Evolutionary conservation across 2,888 invertebrate species (phyloP), one percentile per base, ranked within the genome.

Genomic region (Melanophora roralis): DNA sequence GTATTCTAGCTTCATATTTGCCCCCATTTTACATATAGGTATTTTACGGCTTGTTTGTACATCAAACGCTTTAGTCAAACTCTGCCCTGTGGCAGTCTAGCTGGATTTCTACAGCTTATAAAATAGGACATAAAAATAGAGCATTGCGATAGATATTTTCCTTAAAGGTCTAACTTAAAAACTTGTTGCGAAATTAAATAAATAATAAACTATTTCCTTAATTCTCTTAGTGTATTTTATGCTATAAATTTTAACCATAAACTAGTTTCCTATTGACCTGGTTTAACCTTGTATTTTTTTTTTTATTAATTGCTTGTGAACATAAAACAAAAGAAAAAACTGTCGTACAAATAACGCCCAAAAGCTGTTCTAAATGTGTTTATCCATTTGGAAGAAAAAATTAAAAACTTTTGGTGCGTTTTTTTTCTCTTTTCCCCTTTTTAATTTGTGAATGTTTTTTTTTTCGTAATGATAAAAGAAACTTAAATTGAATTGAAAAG

Each of bases 221-320:
- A 27, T 68, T 36, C 14, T 45, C 43, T 16, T 36, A 27, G 16
- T 55, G 62, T 55, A 2, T 36, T 45, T 57, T 19, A n/a, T 21
- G 27, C n/a, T 38, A 12, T n/a, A n/a, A n/a, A n/a, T n/a, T n/a
- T n/a, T n/a, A n/a, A n/a, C n/a, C n/a, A n/a, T 36, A 47, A 78
- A 64, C 55, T 53, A 53, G 36, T 67, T 79, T 79, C 53, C 60
- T 71, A 71, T 71, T 75, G 71, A 75, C 79, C 79, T 75, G 79
- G 60, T 62, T 79, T 71, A 75, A 79, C 74, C 79, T 65, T 53
- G 23, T 34, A 3, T 5, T 34, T 38, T 45, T 36, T 64, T 49
- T 49, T 9, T 12, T 7, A 32, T 36, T 19, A 19, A 49, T 53
- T 12, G 38, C 40, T 9, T n/a, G n/a, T n/a, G 16, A 51, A 51